These are phyloP conservation scores for Tympanuchus pallidicinctus DNA, from an alignment of 2,113 vertebrate species.

Conservation along the genomic window DNA sequence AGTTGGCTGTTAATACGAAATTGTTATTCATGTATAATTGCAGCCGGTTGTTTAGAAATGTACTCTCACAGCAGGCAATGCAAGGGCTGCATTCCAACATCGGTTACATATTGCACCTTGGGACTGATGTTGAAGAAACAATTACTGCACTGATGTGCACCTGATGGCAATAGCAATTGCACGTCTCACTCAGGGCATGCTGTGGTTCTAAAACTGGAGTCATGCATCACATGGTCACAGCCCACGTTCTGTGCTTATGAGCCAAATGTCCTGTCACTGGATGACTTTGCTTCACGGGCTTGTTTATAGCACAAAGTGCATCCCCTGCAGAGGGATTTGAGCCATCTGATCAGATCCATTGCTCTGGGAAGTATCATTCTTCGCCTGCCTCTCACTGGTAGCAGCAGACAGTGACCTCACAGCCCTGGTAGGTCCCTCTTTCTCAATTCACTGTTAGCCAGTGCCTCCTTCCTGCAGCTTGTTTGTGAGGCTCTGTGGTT, in stretches of 20 bases:
- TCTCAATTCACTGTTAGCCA: not conserved
- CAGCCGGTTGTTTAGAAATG: not conserved
- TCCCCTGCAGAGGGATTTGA: not conserved
- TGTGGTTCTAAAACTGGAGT: not conserved
- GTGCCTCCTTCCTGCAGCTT: not conserved
- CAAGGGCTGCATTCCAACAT: not conserved
- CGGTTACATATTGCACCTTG: not conserved
- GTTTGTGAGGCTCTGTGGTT: not conserved
- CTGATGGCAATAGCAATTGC: not conserved
- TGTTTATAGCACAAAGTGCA: fast-evolving
- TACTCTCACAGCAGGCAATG: not conserved
- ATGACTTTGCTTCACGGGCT: not conserved
- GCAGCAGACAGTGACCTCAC: not conserved
- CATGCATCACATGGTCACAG: not conserved
- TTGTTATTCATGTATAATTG: not conserved
- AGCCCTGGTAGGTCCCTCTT: not conserved
- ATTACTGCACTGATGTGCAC: not conserved
- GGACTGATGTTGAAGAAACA: not conserved
- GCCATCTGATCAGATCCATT: not conserved
- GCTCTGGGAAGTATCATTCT: not conserved
- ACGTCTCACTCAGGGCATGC: not conserved
- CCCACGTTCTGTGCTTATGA: not conserved
- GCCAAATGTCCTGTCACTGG: not conserved
- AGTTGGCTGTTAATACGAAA: not conserved
- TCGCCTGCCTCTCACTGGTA: not conserved